Evolutionary conservation across 37 sponge, comb jelly and placozoan genomes (phyloP).

Genomic region (Lycopodina hypogea): DNA sequence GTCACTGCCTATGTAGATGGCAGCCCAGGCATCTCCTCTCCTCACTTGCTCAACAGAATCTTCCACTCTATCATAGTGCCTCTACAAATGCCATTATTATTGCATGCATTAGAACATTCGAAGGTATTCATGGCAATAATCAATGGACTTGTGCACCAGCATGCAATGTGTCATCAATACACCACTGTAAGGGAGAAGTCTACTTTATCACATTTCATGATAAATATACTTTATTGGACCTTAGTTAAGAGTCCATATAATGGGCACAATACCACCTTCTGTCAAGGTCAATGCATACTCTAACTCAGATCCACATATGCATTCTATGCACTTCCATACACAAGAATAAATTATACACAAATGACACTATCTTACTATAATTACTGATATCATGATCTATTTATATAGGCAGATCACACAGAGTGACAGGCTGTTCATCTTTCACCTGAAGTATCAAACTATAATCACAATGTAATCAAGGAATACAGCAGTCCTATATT

Average conservation of each 20-base stretch:
- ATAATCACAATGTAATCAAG: too few relatives aligned
- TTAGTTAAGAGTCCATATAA: too few relatives aligned
- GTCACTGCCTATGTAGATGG: conserved; percentile 42
- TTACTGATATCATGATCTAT: background rate
- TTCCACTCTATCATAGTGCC: conserved; percentile 1
- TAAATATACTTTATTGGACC: too few relatives aligned
- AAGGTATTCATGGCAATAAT: conserved; percentile 5
- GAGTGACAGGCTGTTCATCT: too few relatives aligned
- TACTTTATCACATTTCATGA: too few relatives aligned
- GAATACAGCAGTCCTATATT: too few relatives aligned
- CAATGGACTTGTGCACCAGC: background rate
- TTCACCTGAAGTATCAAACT: too few relatives aligned
- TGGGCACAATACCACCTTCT: too few relatives aligned
- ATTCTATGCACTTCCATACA: too few relatives aligned
- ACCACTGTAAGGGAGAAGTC: too few relatives aligned
- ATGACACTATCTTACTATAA: background rate
- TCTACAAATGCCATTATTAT: background rate
- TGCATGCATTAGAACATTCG: background rate
- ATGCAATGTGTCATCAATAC: background rate
- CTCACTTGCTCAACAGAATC: conserved; percentile 53
- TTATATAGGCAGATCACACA: background rate
- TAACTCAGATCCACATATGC: too few relatives aligned
- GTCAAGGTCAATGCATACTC: too few relatives aligned
- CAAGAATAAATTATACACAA: background rate
- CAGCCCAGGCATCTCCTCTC: conserved; percentile 64